Evolutionary conservation across 2,113 vertebrate genomes (phyloP), one percentile per base, ranked within the genome.

Genomic region (Henicopernis longicauda): DNA sequence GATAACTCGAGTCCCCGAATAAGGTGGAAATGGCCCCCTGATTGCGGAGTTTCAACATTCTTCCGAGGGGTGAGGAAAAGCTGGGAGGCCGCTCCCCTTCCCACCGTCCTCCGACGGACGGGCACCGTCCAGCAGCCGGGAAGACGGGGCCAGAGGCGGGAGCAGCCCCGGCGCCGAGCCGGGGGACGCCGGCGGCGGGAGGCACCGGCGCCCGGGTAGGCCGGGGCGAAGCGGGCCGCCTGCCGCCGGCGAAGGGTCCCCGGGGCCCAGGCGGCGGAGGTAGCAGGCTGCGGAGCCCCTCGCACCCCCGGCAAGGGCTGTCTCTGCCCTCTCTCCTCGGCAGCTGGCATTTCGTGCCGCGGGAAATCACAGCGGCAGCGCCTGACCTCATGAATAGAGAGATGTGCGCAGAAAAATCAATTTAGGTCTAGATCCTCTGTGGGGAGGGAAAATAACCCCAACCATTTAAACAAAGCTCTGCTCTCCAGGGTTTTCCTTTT

Each of bases 401-500:
- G 86, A 97, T 91, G 95, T 34, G 81, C 81, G 15, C 20, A 31
- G 91, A 69, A 93, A 95, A 96, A 95, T 95, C 95, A 94, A 94
- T 97, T 94, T 95, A 86, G 61, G 89, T 90, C 86, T 86, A 67
- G 86, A 63, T 79, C 82, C 79, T 92, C 90, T 86, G 82, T 61
- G 85, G 77, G 70, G 77, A 97, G 40, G 73, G 77, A 90, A 93
- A 96, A 85, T 82, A 95, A 85, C 89, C 77, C 78, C 67, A 93
- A 89, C 89, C 77, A 26, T 74, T 97, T 78, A 92, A 90, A 93
- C 76, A 95, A 83, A 86, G 86, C 86, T 96, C 82, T 69, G 47
- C 73, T 97, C 95, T 89, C 95, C 73, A 71, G 95, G 95, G 94
- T 96, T 96, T 95, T 94, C 49, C 42, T 59, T 87, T 83, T 45